Conservation (phyloP, 2,797 vertebrate genomes). For the Mycteria americana region DNA sequence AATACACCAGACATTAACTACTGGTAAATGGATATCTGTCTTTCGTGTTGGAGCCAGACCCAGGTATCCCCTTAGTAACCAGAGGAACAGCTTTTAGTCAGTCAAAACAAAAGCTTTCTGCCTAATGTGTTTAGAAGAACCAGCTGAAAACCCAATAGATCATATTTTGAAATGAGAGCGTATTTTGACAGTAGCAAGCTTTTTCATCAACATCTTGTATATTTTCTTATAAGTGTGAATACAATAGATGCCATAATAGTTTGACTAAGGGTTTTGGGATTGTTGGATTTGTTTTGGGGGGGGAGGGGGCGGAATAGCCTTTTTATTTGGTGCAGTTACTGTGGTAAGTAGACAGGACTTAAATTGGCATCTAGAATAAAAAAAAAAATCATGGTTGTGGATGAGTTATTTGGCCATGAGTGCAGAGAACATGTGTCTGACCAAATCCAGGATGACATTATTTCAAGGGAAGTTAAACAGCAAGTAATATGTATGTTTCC, state of each 20-base stretch:
- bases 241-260: neutral
- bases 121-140: neutral
- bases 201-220: neutral
- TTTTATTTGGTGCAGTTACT: neutral
- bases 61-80: neutral
- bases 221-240: neutral
- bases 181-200: neutral
- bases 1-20: neutral
- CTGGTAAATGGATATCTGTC: neutral
- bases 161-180: neutral
- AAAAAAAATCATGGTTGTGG: neutral
- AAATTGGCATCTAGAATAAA: neutral
- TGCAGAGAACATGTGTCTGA: neutral
- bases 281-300: neutral
- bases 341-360: neutral
- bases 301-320: accelerated
- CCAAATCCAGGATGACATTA: neutral
- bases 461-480: neutral
- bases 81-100: neutral
- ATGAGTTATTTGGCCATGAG: neutral
- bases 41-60: neutral
- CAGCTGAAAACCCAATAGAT: neutral
- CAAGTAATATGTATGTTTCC: neutral
- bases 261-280: neutral
- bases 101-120: neutral